Conservation (phyloP, 2,888 invertebrate genomes). For the Hyposoter dolosus region DNA sequence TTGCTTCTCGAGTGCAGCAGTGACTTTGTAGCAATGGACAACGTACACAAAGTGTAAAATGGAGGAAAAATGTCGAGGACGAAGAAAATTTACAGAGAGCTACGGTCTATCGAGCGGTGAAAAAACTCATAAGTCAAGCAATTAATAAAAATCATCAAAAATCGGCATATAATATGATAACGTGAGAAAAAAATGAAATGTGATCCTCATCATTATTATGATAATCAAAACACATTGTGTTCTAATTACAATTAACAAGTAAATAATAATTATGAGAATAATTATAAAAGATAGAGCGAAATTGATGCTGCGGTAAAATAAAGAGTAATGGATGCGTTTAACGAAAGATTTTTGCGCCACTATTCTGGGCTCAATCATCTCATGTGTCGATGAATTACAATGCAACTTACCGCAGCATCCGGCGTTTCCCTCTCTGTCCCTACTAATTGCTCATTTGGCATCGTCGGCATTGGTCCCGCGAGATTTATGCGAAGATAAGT, state of each 20-base stretch:
- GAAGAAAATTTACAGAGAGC: background rate
- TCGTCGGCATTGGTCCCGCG: background rate
- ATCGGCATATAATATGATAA: background rate
- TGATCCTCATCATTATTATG: background rate
- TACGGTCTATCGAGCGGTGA: background rate
- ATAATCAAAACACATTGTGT: background rate
- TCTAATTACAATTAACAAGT: background rate
- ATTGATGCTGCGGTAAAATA: background rate
- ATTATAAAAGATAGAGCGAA: conserved; percentile 3
- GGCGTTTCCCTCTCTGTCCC: conserved; percentile 14
- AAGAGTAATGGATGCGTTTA: background rate
- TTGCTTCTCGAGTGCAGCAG: conserved; percentile 53
- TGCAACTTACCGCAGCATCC: conserved; percentile 18
- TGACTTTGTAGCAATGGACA: conserved; percentile 44
- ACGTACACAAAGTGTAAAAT: conserved; percentile 7
- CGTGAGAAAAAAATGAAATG: background rate
- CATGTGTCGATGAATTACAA: conserved; percentile 53
- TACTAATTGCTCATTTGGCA: background rate
- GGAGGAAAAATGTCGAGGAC: conserved; percentile 7
- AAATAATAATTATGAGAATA: background rate
- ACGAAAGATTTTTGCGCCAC: conserved; percentile 20
- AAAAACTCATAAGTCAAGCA: background rate
- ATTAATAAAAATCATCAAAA: background rate
- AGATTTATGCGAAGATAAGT: conserved; percentile 6
- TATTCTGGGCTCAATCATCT: conserved; percentile 34